Evolutionary conservation across 1,140 invertebrate genomes (phyloP).

Genomic region (Drosophila equinoxialis): DNA sequence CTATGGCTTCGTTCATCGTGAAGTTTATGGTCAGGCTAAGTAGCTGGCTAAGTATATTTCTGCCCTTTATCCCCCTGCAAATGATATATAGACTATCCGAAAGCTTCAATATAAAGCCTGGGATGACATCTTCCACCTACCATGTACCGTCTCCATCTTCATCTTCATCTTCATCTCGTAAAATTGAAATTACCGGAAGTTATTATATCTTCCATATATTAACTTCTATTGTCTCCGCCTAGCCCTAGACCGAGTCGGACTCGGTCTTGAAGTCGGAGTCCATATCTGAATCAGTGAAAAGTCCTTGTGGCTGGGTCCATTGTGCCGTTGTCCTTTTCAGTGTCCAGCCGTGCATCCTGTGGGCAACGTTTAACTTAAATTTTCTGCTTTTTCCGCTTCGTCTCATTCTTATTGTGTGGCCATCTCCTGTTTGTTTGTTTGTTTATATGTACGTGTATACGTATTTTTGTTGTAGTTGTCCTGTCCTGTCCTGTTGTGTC

Average conservation of each 20-base stretch:
- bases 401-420: conserved; percentile 74
- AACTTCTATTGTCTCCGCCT: conserved; percentile 71
- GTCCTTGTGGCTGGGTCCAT: conserved; percentile 6
- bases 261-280: not conserved
- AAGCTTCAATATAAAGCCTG: conserved; percentile 54
- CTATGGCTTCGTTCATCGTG: conserved; percentile 46
- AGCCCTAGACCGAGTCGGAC: not conserved
- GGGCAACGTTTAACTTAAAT: conserved; percentile 81
- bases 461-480: too few relatives aligned
- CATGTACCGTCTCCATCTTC: conserved; percentile 12
- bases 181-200: conserved; percentile 80
- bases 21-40: conserved; percentile 58
- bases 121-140: conserved; percentile 51
- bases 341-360: conserved; percentile 78
- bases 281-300: not conserved
- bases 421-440: conserved; percentile 49
- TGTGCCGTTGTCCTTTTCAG: conserved; percentile 56
- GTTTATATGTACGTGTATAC: not conserved
- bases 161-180: conserved; percentile 52
- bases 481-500: conserved; percentile 4
- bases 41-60: conserved; percentile 32
- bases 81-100: conserved; percentile 64
- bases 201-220: conserved; percentile 82
- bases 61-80: not conserved
- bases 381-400: conserved; percentile 82